These are phyloP conservation scores for Crotalus viridis DNA, from an alignment of 2,113 vertebrate genomes.

Conservation along the genomic window DNA sequence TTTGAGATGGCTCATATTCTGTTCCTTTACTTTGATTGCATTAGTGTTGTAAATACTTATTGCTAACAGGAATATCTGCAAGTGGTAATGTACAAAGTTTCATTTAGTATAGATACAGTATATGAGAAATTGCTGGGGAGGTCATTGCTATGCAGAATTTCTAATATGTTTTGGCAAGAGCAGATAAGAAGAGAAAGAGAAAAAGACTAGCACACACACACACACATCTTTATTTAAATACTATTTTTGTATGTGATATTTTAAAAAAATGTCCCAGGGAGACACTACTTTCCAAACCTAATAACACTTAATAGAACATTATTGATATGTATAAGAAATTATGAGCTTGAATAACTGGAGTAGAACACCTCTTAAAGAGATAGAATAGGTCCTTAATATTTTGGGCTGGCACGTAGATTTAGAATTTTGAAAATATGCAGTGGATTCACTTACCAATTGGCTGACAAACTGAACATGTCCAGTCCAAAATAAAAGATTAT, in stretches of 20 bases:
- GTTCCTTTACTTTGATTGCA: background rate
- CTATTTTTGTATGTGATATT: background rate
- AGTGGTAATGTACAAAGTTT: background rate
- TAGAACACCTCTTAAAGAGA: background rate
- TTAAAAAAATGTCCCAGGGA: background rate
- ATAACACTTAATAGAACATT: background rate
- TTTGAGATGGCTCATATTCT: background rate
- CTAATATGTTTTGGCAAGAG: background rate
- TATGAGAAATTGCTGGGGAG: background rate
- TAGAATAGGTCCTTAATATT: background rate
- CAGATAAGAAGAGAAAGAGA: background rate
- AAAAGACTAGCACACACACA: background rate
- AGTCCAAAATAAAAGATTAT: background rate
- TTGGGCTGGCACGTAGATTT: background rate
- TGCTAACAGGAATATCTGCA: background rate
- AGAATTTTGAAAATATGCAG: background rate
- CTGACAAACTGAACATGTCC: background rate
- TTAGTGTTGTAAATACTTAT: background rate
- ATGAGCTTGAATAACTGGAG: background rate
- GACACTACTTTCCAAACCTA: background rate
- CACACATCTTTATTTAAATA: background rate
- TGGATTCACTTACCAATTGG: background rate
- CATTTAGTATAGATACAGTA: background rate
- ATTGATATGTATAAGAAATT: background rate
- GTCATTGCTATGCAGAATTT: background rate